Evolutionary conservation across 2,113 vertebrate species (phyloP).

Genomic region (Monarcha castaneiventris): DNA sequence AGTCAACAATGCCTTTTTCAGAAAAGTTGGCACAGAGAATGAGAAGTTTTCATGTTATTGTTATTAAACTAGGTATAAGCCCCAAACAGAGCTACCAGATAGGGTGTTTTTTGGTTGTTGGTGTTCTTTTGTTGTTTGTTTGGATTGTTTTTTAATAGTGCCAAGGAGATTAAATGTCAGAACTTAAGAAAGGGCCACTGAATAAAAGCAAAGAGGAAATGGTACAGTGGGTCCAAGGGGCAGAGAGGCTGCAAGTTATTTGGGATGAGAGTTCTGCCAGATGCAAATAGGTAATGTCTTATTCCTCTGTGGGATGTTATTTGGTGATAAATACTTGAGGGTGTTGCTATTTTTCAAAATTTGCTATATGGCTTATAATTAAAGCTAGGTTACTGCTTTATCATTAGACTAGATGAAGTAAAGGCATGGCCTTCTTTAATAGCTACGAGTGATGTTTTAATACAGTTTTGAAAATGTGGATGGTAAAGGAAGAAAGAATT

Average conservation of each 20-base stretch:
- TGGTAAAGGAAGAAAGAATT: not conserved
- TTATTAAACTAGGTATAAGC: not conserved
- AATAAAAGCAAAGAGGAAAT: not conserved
- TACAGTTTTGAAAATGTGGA: not conserved
- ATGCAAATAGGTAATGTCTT: not conserved
- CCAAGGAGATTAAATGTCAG: not conserved
- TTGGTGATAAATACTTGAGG: not conserved
- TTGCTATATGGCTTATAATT: not conserved
- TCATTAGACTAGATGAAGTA: not conserved
- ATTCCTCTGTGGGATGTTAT: not conserved
- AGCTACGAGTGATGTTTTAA: not conserved
- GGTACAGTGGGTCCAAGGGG: not conserved
- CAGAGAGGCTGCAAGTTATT: not conserved
- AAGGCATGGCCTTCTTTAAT: not conserved
- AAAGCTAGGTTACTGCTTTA: not conserved
- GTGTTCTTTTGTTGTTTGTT: not conserved
- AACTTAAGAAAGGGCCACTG: not conserved
- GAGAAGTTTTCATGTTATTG: rapidly evolving
- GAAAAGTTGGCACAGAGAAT: not conserved
- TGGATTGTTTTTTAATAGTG: not conserved
- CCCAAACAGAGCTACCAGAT: not conserved
- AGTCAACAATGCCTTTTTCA: not conserved
- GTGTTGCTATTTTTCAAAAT: not conserved
- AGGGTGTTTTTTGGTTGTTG: not conserved
- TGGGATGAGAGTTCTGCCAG: not conserved